Base-by-base conservation (phyloP, 2,888 invertebrate genomes). In the Napeogenes inachia region DNA sequence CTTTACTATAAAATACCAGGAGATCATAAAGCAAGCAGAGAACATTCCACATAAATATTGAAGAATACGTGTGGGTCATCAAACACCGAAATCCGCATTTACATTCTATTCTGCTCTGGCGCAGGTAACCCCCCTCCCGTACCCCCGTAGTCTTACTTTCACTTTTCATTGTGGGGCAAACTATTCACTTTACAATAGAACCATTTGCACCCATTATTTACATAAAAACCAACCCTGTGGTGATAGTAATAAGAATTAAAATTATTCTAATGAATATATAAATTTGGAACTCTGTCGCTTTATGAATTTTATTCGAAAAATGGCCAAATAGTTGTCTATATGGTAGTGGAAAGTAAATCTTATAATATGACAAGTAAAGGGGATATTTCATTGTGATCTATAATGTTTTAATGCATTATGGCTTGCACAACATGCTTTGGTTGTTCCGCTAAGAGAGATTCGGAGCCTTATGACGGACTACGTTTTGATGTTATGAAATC, bases 91-190 rank as follows among this genome's bases (percentile, higher is more conserved):
- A 87, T 82, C 84, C 80, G 81, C 77, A 77, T 85, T 84, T 82
- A 80, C 81, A 87, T 85, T 82, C 78, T 74, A 73, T 70, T 65
- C 83, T 73, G 80, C 80, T 79, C 83, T 76, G 77, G 82, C 80
- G 77, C 81, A 74, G 71, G 69, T 72, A 80, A 77, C 74, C 77
- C 75, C 73, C 66, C 69, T 66, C 71, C 72, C 50, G 50, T 30
- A 50, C 50, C 50, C 50, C 50, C 71, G 74, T 70, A 73, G 75
- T 72, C 76, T 76, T 79, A 89, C 89, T 89, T 89, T 89, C 89
- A 89, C 89, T 89, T 89, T 89, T 87, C 82, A 83, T 85, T 87
- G 82, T 89, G 87, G 89, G 89, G 83, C 89, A 89, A 78, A 71
- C 73, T 56, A 61, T 61, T 76, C 66, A 75, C 69, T 76, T 3